Evolutionary conservation across 1,140 invertebrate genomes (phyloP), one percentile per base, ranked within the genome.

Genomic region (Cardiocondyla obscurior): DNA sequence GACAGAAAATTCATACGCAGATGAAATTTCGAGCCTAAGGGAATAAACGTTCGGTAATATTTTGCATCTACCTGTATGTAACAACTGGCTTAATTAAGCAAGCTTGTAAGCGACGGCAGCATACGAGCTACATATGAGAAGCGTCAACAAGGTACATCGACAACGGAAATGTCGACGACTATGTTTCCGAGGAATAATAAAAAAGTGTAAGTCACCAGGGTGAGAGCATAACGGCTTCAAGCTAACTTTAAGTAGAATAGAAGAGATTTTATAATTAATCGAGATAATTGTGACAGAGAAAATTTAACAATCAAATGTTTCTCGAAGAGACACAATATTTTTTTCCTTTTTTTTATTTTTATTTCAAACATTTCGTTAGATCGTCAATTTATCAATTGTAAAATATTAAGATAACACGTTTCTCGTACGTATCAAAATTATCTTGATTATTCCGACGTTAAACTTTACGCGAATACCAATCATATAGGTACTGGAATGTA

Each of bases 41-140:
- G 58, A 57, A 57, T 72, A 76, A 76, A 46, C n/a, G 42, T n/a
- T 51, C 28, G 19, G 49, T 36, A 65, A 76, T 76, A 76, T 76
- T 76, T 65, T 36, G 19, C 4, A 58, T 30, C 55, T 58, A 58
- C 16, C n/a, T 22, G n/a, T 76, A 76, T 30, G 14, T 33, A 44
- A 87, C 39, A 82, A 28, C 64, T 42, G 62, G 64, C 55, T 84
- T 84, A 84, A 84, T 84, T 82, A 84, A 84, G 49, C 53, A 69
- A 62, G 53, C 79, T 58, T 84, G 82, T 84, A 70, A 84, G 64
- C 42, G 42, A 69, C 25, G 51, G 30, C 14, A 22, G 16, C 14
- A 14, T 42, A 57, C 30, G 36, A 73, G 36, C 70, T 46, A 58
- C 19, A 19, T 76, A 36, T 46, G 58, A 64, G 33, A 76, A 64